Evolutionary conservation across 2,113 vertebrate species (phyloP).

Genomic region (Apodemus speciosus): DNA sequence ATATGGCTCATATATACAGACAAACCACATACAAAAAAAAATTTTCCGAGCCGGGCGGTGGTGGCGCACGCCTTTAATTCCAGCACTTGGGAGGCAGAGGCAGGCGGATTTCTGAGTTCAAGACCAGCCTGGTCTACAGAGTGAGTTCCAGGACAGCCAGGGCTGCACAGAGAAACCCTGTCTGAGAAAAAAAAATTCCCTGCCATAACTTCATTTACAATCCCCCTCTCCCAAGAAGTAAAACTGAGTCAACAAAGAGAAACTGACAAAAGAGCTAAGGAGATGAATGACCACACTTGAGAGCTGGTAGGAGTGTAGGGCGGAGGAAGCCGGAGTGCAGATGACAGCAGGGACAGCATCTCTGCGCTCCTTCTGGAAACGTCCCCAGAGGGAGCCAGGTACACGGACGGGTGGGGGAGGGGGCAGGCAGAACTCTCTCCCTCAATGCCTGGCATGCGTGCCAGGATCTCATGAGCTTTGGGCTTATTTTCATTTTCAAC

Average conservation of each 20-base stretch:
- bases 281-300: background rate
- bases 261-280: background rate
- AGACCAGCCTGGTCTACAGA: too few relatives aligned
- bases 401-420: background rate
- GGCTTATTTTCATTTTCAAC: slow-evolving; percentile 10
- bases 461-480: background rate
- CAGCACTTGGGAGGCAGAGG: too few relatives aligned
- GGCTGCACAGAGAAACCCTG: too few relatives aligned
- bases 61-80: too few relatives aligned
- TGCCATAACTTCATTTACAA: background rate
- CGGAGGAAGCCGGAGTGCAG: background rate
- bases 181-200: background rate
- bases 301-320: background rate
- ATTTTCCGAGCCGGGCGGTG: too few relatives aligned
- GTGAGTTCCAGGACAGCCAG: too few relatives aligned
- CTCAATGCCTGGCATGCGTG: accelerated
- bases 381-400: background rate
- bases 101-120: too few relatives aligned
- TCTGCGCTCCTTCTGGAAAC: background rate
- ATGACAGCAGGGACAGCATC: accelerated
- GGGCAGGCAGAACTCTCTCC: background rate
- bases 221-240: background rate
- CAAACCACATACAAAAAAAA: background rate
- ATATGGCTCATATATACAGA: background rate
- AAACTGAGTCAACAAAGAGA: background rate